Conservation (phyloP, 2,113 vertebrate genomes). For the Serilophus lunatus region DNA sequence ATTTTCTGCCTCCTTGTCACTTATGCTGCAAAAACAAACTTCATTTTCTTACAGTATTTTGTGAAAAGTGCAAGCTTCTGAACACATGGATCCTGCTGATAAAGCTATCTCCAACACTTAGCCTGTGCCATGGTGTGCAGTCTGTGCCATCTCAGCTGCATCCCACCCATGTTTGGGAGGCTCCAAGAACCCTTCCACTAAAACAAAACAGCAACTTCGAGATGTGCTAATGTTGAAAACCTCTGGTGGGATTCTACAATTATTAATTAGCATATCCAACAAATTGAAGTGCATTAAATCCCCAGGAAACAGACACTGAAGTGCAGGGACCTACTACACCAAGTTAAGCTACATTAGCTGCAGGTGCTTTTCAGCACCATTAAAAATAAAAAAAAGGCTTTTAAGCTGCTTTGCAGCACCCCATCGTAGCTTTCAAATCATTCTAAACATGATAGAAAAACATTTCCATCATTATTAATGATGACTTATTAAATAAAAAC, state of each 20-base stretch:
- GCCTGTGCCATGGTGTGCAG: not conserved
- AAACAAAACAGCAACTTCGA: not conserved
- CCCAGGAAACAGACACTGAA: not conserved
- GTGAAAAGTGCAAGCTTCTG: not conserved
- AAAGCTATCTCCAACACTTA: not conserved
- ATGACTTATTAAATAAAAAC: not conserved
- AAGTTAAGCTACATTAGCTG: not conserved
- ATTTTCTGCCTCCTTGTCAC: not conserved
- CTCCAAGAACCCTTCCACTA: not conserved
- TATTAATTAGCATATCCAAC: not conserved
- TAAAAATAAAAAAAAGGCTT: not conserved
- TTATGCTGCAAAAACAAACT: not conserved
- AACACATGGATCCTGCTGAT: not conserved
- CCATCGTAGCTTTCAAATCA: not conserved
- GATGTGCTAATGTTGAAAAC: not conserved
- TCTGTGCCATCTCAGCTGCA: not conserved
- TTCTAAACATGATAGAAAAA: not conserved
- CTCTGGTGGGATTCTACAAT: not conserved
- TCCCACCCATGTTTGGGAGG: not conserved
- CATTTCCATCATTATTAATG: not conserved
- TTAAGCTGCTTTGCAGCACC: not conserved
- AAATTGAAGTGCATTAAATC: not conserved
- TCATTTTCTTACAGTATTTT: not conserved
- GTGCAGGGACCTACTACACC: not conserved
- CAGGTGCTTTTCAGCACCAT: not conserved